Conservation (phyloP, 2,797 vertebrate species). For the Margarornis squamiger region DNA sequence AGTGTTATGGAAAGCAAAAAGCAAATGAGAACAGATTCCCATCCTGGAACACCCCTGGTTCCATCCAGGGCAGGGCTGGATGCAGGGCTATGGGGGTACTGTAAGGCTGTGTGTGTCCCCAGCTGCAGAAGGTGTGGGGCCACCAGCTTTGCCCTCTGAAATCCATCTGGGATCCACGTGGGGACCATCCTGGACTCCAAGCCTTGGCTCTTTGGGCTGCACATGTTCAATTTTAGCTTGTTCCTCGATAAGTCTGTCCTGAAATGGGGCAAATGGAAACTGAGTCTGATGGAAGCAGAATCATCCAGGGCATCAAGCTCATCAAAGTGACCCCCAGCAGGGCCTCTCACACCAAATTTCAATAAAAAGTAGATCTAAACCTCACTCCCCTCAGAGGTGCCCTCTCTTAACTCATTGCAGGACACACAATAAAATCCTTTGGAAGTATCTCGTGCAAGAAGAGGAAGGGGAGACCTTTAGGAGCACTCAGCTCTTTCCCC, state of each 20-base stretch:
- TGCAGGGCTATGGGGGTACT: accelerated
- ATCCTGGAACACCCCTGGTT: accelerated
- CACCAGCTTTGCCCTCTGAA: background rate
- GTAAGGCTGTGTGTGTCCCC: background rate
- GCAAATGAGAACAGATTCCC: background rate
- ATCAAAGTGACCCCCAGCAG: background rate
- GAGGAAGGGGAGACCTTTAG: background rate
- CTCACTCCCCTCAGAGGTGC: background rate
- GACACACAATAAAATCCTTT: background rate
- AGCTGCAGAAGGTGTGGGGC: background rate
- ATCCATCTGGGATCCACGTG: background rate
- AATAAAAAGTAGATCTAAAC: background rate
- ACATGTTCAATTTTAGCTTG: accelerated
- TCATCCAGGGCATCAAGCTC: background rate
- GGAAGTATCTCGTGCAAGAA: background rate
- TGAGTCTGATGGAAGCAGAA: background rate
- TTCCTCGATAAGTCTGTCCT: background rate
- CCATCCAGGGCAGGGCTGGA: background rate
- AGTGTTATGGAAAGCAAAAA: background rate
- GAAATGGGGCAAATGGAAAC: background rate
- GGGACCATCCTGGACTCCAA: accelerated
- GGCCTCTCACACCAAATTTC: background rate
- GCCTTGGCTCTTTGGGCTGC: background rate
- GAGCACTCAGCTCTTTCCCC: background rate
- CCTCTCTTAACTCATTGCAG: background rate